Conservation (phyloP, 2,888 invertebrate genomes). For the Carabus problematicus region DNA sequence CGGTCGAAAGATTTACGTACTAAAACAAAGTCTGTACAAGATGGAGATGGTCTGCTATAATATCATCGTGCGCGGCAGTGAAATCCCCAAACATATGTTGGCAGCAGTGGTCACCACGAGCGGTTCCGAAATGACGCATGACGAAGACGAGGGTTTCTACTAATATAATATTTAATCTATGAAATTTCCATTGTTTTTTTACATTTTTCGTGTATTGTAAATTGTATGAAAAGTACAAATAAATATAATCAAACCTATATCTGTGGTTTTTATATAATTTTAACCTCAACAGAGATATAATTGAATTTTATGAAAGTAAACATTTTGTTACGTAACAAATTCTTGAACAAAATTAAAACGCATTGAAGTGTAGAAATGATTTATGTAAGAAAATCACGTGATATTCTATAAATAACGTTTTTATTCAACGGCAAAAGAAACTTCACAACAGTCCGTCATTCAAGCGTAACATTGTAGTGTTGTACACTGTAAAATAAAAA, state of each 20-base stretch:
- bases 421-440: not conserved
- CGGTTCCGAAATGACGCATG: slow-evolving; percentile 49
- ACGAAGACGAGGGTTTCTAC: slow-evolving; percentile 56
- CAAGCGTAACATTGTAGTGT: not conserved
- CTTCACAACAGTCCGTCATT: not conserved
- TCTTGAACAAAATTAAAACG: too few relatives aligned
- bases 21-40: slow-evolving; percentile 79
- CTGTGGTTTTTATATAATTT: not conserved
- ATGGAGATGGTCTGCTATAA: slow-evolving; percentile 86
- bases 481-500: slow-evolving; percentile 21
- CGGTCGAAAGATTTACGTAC: slow-evolving; percentile 71
- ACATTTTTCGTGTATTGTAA: not conserved
- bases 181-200: not conserved
- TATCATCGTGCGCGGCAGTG: slow-evolving; percentile 79
- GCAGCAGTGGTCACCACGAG: slow-evolving; percentile 61
- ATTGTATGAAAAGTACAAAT: not conserved
- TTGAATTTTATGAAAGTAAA: too few relatives aligned
- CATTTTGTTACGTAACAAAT: too few relatives aligned
- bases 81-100: slow-evolving; percentile 76
- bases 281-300: too few relatives aligned
- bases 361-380: not conserved
- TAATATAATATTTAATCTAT: slow-evolving; percentile 33
- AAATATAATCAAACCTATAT: not conserved
- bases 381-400: not conserved
- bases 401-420: not conserved